A percentile compares a stretch with the other conserved stretches of the same genome.
phyloP scores from a whole-genome alignment of 64 coral and sea anemone genomes.

The Porites australiensis region DNA sequence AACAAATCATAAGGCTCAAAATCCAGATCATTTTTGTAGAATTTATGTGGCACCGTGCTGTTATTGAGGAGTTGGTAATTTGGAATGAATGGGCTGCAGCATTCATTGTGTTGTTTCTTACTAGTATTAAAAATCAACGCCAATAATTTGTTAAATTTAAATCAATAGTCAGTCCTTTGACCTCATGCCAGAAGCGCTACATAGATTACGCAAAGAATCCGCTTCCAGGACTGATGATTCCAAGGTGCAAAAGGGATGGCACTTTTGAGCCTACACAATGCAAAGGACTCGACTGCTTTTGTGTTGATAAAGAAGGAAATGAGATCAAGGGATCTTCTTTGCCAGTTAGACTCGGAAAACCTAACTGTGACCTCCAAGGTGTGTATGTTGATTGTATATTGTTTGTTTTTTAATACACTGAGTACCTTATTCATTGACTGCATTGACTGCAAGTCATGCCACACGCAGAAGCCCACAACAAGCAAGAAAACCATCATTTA shows the following conservation, averaged over 20 bases:
- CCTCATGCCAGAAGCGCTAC: constrained; percentile 46
- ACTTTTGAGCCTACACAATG: constrained; percentile 61
- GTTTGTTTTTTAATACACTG: not conserved
- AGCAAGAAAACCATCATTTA: too few relatives aligned
- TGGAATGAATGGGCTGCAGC: too few relatives aligned
- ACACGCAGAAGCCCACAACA: too few relatives aligned
- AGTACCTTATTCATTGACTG: too few relatives aligned
- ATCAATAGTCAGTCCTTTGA: constrained; percentile 4
- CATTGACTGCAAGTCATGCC: too few relatives aligned
- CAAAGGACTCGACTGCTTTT: constrained; percentile 41
- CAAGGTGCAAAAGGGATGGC: constrained; percentile 34
- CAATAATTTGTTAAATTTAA: not conserved
- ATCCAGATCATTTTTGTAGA: too few relatives aligned
- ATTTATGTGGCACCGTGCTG: too few relatives aligned
- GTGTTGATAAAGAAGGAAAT: constrained; percentile 62
- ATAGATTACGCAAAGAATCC: constrained; percentile 26
- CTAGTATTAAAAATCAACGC: not conserved
- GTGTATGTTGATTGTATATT: not conserved
- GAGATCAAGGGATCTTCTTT: not conserved
- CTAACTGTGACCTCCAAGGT: constrained; percentile 12
- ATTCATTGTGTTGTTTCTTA: too few relatives aligned
- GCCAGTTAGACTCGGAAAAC: constrained; percentile 36
- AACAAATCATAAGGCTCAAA: too few relatives aligned
- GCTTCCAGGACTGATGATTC: constrained; percentile 1
- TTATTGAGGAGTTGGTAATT: too few relatives aligned